Conservation (phyloP, 2,797 vertebrate genomes). For the Hirundo rustica region DNA sequence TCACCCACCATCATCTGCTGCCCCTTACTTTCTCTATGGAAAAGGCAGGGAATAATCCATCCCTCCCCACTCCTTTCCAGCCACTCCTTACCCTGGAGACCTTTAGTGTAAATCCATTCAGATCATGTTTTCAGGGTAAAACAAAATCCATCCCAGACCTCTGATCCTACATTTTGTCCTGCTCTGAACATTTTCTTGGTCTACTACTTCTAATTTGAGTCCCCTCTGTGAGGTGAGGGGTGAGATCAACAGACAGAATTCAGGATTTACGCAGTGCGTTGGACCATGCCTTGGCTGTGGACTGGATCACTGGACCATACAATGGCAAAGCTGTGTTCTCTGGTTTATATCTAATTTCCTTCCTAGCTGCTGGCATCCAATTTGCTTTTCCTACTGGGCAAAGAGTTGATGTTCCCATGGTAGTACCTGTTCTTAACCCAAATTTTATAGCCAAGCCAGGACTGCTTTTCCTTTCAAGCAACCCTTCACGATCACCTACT, state of each 20-base stretch:
- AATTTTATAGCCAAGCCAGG: background rate
- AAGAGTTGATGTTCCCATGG: background rate
- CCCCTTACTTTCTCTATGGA: background rate
- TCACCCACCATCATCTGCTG: background rate
- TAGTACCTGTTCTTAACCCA: background rate
- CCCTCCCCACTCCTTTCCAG: background rate
- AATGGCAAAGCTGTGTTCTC: background rate
- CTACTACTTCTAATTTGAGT: background rate
- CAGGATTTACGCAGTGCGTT: background rate
- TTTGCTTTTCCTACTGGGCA: background rate
- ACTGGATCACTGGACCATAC: accelerated
- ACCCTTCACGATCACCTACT: background rate
- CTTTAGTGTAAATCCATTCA: background rate
- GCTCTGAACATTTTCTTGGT: background rate
- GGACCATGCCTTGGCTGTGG: background rate
- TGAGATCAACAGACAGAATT: background rate
- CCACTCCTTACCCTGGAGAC: background rate
- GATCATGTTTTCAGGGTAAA: background rate
- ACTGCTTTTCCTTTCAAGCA: background rate
- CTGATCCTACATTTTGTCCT: background rate
- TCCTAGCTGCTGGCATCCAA: background rate
- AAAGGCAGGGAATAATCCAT: background rate
- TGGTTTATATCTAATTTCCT: background rate
- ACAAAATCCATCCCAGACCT: background rate
- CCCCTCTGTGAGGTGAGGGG: background rate